Conservation (phyloP, 2,888 invertebrate genomes). For the Aphodius granarius region DNA sequence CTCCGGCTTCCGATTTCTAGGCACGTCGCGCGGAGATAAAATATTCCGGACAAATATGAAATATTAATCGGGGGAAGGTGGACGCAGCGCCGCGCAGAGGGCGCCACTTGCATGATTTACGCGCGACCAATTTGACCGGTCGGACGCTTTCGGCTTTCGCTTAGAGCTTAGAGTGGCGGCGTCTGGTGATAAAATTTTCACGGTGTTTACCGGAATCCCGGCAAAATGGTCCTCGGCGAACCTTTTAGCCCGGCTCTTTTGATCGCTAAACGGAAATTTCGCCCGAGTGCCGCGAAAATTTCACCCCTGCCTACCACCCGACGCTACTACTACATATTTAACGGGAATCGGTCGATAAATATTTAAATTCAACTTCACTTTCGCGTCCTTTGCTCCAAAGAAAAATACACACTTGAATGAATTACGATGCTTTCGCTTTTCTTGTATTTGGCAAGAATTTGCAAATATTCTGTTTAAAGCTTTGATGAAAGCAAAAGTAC, state of each 20-base stretch:
- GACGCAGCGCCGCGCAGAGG: not conserved
- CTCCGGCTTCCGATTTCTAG: not conserved
- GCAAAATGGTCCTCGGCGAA: not conserved
- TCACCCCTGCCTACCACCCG: not conserved
- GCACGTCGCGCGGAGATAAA: not conserved
- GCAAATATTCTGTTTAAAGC: too few relatives aligned
- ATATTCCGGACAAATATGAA: not conserved
- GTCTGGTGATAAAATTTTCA: not conserved
- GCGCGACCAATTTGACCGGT: not conserved
- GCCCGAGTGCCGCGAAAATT: not conserved
- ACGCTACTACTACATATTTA: not conserved
- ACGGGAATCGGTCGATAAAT: not conserved
- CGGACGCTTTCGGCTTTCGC: not conserved
- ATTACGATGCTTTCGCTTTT: not conserved
- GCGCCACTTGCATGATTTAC: not conserved
- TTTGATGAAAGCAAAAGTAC: too few relatives aligned
- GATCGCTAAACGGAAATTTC: not conserved
- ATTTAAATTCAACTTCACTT: not conserved
- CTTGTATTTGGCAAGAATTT: too few relatives aligned
- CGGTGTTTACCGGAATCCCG: not conserved
- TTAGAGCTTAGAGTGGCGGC: too few relatives aligned
- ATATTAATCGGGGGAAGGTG: not conserved
- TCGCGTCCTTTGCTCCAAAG: not conserved
- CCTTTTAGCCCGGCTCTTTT: not conserved
- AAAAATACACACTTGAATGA: not conserved